Evolutionary conservation across 2,113 vertebrate genomes (phyloP).

Genomic region (Salvelinus fontinalis): DNA sequence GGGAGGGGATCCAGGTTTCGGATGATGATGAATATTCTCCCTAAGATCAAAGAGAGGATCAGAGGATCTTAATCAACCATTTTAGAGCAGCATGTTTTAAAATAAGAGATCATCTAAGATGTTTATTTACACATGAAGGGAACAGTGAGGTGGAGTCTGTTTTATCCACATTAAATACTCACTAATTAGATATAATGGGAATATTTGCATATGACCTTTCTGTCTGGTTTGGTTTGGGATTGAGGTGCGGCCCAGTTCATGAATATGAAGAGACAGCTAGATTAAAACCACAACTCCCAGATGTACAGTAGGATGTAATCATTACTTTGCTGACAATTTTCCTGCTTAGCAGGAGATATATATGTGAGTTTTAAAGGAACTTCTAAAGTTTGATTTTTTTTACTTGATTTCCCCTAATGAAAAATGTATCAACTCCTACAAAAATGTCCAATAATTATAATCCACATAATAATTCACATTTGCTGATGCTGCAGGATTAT

Average conservation of each 20-base stretch:
- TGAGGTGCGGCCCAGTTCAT: conserved; percentile 16
- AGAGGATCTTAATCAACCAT: conserved; percentile 25
- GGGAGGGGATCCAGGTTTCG: neutral
- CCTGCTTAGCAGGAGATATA: too few species aligned
- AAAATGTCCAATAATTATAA: too few species aligned
- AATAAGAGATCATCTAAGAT: conserved; percentile 5
- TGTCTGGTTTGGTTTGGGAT: conserved; percentile 31
- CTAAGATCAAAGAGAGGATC: conserved; percentile 34
- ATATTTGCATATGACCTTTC: conserved; percentile 67
- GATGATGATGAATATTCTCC: conserved; percentile 11
- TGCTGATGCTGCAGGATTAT: too few species aligned
- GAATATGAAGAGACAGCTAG: conserved; percentile 49
- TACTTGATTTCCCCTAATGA: too few species aligned
- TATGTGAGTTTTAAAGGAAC: too few species aligned
- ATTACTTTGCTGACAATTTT: too few species aligned
- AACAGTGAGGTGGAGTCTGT: conserved; percentile 1
- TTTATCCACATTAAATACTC: conserved; percentile 40
- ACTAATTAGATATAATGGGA: conserved; percentile 44
- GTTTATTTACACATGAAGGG: conserved; percentile 36
- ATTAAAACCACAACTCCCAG: conserved; percentile 49
- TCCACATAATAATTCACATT: too few species aligned
- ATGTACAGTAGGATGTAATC: neutral
- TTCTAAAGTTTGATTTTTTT: too few species aligned
- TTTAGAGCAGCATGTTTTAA: conserved; percentile 11
- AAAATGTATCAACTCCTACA: too few species aligned